Evolutionary conservation across 1,140 invertebrate genomes (phyloP).

Genomic region (Achroia grisella): DNA sequence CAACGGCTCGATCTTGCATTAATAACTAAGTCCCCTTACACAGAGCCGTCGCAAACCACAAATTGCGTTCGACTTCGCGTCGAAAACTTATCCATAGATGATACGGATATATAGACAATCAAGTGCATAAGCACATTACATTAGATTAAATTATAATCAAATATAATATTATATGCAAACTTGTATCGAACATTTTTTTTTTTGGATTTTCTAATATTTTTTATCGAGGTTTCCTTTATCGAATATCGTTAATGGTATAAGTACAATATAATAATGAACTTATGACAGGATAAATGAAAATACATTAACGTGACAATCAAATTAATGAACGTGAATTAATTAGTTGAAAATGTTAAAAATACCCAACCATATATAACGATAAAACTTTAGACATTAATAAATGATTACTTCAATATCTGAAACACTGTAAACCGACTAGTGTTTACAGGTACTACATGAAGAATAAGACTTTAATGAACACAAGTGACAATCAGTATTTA

Average conservation of each 20-base stretch:
- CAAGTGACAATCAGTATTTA: no score
- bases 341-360: slow-evolving; percentile 60
- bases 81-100: slow-evolving; percentile 40
- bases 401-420: slow-evolving; percentile 21
- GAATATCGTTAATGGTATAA: slow-evolving; percentile 71
- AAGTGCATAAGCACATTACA: slow-evolving; percentile 70
- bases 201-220: slow-evolving; percentile 48
- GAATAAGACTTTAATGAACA: no score
- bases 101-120: slow-evolving; percentile 36
- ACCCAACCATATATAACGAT: slow-evolving; percentile 45
- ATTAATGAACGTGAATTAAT: slow-evolving; percentile 43
- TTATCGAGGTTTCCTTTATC: slow-evolving; percentile 62
- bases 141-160: slow-evolving; percentile 66
- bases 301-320: slow-evolving; percentile 43
- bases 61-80: background rate
- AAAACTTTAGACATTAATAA: slow-evolving; percentile 26
- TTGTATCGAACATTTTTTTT: slow-evolving; percentile 53
- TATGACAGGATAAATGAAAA: slow-evolving; percentile 56
- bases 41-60: slow-evolving; percentile 24
- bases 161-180: slow-evolving; percentile 70
- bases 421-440: slow-evolving; percentile 15
- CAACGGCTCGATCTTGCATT: slow-evolving; percentile 3
- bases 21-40: slow-evolving; percentile 25
- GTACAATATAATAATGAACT: slow-evolving; percentile 69
- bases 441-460: no score